Percentiles rank a stretch among this genome's conserved stretches.
Evolutionary conservation across 2,797 vertebrate genomes (phyloP).

Genomic region (Huso huso): DNA sequence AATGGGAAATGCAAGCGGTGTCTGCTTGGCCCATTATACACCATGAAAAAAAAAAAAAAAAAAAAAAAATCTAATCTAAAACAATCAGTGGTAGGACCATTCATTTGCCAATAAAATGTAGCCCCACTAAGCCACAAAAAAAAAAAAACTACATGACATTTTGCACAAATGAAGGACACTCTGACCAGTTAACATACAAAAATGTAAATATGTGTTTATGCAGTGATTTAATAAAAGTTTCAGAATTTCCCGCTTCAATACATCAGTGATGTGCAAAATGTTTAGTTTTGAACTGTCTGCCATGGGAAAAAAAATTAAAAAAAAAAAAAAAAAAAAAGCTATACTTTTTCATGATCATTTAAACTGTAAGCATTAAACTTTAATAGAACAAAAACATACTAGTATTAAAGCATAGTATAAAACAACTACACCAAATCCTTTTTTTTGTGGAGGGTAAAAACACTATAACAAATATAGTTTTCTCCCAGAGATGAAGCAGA

Average conservation of each 20-base stretch:
- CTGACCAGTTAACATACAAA: neutral
- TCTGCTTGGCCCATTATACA: neutral
- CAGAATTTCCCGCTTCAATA: neutral
- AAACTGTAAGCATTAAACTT: no score
- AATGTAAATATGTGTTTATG: neutral
- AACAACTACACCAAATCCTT: no score
- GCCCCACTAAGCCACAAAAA: neutral
- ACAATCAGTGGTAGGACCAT: neutral
- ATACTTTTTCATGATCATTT: no score
- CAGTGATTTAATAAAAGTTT: neutral
- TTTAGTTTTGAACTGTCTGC: neutral
- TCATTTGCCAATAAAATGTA: neutral
- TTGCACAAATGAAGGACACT: neutral
- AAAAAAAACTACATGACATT: neutral
- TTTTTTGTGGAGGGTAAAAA: no score
- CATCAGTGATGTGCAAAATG: slow-evolving; percentile 1
- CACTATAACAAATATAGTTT: no score
- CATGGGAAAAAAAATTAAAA: no score
- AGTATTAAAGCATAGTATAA: no score
- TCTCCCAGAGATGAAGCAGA: no score
- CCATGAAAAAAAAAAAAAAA: neutral
- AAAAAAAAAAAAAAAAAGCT: neutral
- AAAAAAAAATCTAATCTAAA: neutral
- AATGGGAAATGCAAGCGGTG: neutral
- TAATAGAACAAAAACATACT: no score